Conservation (phyloP, 2,797 vertebrate species). For the Podargus strigoides region DNA sequence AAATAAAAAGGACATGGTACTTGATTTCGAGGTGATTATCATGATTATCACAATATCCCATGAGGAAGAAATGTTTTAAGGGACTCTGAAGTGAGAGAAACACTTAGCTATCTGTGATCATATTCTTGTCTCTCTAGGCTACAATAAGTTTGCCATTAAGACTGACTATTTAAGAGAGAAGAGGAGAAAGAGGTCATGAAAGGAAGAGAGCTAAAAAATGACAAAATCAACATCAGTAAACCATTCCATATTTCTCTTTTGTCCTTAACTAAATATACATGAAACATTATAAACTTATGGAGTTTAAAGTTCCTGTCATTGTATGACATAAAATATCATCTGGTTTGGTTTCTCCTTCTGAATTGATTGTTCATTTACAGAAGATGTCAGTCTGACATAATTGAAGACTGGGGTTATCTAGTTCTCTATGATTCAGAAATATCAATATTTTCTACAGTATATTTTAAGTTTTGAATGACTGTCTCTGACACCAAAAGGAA, state of each 20-base stretch:
- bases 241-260: background rate
- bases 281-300: background rate
- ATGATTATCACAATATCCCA: background rate
- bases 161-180: background rate
- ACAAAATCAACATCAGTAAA: background rate
- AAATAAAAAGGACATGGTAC: background rate
- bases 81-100: background rate
- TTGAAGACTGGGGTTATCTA: background rate
- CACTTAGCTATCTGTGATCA: background rate
- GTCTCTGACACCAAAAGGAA: background rate
- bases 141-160: background rate
- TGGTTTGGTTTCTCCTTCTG: background rate
- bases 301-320: background rate
- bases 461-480: background rate
- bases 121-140: background rate
- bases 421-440: background rate
- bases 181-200: background rate
- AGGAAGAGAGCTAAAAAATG: background rate
- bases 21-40: background rate
- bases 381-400: background rate
- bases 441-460: background rate
- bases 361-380: rapidly evolving
- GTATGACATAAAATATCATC: background rate
- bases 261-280: background rate
- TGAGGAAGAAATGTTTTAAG: background rate